These are phyloP conservation scores for Alca torda DNA, from an alignment of 2,797 vertebrate species.

Conservation along the genomic window DNA sequence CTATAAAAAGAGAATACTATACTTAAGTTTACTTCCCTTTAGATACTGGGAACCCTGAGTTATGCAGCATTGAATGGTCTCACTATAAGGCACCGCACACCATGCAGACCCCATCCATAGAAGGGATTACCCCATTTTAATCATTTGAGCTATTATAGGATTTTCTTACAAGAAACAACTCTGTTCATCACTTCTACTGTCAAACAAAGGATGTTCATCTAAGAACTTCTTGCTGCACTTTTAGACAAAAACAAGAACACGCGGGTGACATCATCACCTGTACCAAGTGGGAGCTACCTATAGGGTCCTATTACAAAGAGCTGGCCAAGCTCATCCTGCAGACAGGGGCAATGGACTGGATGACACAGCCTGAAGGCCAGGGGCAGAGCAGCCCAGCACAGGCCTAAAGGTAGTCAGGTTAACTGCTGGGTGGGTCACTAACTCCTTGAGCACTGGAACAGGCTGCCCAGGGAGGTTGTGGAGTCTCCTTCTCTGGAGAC, in stretches of 20 bases:
- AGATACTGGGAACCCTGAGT: background rate
- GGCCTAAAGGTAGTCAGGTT: background rate
- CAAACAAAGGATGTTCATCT: accelerated
- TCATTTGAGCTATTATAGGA: background rate
- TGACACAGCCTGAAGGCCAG: background rate
- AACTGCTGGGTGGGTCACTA: background rate
- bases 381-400: no score
- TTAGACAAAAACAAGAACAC: background rate
- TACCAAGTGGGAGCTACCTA: background rate
- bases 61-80: background rate
- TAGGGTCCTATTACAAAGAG: background rate
- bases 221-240: background rate
- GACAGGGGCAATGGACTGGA: background rate
- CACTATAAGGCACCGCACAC: background rate
- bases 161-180: background rate
- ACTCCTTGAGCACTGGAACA: no score
- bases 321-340: background rate
- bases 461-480: no score
- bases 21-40: background rate
- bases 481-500: no score
- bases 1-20: background rate
- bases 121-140: background rate
- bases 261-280: accelerated
- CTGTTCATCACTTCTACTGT: background rate
- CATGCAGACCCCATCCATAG: background rate